phyloP scores from a whole-genome alignment of 2,113 vertebrate species.

The Pedetes capensis region DNA sequence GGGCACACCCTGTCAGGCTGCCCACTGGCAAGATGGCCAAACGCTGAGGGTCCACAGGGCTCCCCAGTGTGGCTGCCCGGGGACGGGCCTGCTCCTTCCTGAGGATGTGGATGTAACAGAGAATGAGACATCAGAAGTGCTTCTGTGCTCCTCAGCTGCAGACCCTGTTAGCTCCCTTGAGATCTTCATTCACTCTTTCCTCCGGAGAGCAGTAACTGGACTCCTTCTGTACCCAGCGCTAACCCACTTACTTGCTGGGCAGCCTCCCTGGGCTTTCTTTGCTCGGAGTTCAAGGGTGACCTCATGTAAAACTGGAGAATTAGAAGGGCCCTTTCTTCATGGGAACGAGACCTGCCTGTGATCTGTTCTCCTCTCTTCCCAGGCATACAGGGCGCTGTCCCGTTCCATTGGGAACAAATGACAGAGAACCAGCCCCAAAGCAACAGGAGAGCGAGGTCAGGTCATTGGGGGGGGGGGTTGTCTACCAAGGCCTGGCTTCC shows the following conservation, averaged over 20 bases:
- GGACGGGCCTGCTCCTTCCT: background rate
- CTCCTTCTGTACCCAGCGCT: background rate
- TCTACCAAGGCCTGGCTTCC: background rate
- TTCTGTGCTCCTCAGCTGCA: background rate
- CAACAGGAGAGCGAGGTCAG: background rate
- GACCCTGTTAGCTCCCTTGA: fast-evolving
- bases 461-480: fast-evolving
- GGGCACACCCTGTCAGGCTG: fast-evolving
- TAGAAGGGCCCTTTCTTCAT: fast-evolving
- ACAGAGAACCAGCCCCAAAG: background rate
- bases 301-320: background rate
- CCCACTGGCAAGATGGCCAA: background rate
- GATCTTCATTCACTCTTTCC: background rate
- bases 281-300: too few species aligned
- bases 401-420: background rate
- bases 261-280: too few species aligned
- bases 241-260: fast-evolving
- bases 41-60: background rate
- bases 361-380: background rate
- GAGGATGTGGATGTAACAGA: fast-evolving
- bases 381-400: fast-evolving
- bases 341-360: background rate
- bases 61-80: fast-evolving
- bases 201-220: background rate
- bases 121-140: fast-evolving